A percentile compares a stretch with the other conserved stretches of the same genome.
Evolutionary conservation across 2,113 vertebrate species (phyloP).

Genomic region (Chaetura pelagica): DNA sequence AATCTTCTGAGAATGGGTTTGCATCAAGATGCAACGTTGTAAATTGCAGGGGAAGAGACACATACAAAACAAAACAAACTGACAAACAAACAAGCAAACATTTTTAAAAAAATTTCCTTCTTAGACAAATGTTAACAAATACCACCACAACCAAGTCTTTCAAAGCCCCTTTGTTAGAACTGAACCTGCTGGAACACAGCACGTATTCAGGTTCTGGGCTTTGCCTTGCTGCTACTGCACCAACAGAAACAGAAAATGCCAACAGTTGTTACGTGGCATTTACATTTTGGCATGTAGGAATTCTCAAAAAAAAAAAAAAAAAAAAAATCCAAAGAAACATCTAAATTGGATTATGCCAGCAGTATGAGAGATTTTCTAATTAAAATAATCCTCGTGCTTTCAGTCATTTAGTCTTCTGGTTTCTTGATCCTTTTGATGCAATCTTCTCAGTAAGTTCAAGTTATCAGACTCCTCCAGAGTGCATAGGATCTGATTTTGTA

Average conservation of each 20-base stretch:
- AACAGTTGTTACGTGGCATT: neutral
- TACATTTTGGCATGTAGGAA: neutral
- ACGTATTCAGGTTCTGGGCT: rapidly evolving
- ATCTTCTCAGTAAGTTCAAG: neutral
- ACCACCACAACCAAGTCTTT: neutral
- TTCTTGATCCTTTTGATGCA: neutral
- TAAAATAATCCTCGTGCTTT: neutral
- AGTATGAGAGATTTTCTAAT: neutral
- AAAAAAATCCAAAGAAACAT: neutral
- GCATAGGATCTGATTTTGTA: neutral
- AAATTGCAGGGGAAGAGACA: neutral
- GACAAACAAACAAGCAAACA: neutral
- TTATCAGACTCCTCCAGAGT: neutral
- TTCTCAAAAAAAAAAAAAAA: neutral
- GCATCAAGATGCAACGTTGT: neutral
- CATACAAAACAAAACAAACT: neutral
- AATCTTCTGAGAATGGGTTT: neutral
- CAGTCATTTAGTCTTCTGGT: neutral
- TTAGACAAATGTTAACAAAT: neutral
- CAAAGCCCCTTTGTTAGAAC: neutral
- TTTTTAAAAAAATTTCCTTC: neutral
- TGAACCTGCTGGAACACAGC: neutral
- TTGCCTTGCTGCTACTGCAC: neutral
- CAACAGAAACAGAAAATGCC: conserved; percentile 4
- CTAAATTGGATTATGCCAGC: neutral